A percentile compares a stretch with the other conserved stretches of the same genome.
Evolutionary conservation across 2,113 vertebrate genomes (phyloP).

Genomic region (Mungos mungo): DNA sequence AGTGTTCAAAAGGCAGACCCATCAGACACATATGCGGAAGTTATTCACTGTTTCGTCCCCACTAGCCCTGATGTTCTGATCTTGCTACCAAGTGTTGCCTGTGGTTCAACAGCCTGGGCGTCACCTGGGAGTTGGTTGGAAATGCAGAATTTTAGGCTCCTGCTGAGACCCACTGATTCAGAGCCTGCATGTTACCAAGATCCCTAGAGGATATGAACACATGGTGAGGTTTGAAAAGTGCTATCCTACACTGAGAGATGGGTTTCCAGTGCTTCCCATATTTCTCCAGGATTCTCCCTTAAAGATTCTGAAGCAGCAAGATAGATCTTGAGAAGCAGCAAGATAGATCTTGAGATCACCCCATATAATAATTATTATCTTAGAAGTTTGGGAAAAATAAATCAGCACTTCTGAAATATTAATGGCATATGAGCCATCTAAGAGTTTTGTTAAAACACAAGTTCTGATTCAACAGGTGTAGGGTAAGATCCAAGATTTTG

Average conservation of each 20-base stretch:
- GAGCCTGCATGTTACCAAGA: neutral
- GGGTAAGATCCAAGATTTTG: neutral
- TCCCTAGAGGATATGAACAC: neutral
- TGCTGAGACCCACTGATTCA: neutral
- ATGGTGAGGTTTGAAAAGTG: neutral
- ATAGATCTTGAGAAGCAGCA: neutral
- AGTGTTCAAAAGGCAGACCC: conserved; percentile 10
- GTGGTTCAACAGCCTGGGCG: neutral
- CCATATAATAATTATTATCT: neutral
- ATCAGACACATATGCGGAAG: neutral
- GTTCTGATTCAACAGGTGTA: neutral
- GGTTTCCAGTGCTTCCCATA: neutral
- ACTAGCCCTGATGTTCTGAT: neutral
- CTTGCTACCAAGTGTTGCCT: neutral
- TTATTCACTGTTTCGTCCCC: neutral
- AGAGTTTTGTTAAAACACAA: neutral
- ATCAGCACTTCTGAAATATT: neutral
- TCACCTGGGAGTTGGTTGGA: neutral
- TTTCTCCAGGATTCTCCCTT: neutral
- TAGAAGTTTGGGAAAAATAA: neutral
- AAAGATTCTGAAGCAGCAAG: neutral
- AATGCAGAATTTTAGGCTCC: neutral
- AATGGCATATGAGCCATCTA: neutral
- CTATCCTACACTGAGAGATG: neutral
- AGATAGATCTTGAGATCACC: neutral